Conservation (phyloP, 92 coral and sea anemone genomes). For the Parazoanthus darwini region DNA sequence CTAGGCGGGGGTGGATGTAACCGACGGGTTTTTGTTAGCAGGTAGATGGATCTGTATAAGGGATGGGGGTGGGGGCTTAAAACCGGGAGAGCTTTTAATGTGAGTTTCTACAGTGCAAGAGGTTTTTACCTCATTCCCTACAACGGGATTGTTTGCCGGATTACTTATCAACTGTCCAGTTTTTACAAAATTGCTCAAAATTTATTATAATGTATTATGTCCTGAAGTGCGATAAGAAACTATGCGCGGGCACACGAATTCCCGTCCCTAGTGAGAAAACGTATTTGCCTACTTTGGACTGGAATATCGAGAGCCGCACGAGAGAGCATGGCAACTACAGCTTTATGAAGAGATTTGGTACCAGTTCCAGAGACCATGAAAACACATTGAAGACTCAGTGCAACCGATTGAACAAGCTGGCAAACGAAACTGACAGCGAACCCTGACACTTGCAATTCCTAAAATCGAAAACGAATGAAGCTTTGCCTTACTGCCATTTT, state of each 20-base stretch:
- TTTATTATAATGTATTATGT: neutral
- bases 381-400: neutral
- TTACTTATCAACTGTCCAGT: too few relatives aligned
- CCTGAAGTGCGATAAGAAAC: constrained; percentile 73
- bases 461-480: too few relatives aligned
- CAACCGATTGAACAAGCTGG: neutral
- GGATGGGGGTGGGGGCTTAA: too few relatives aligned
- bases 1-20: too few relatives aligned
- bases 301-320: constrained; percentile 90
- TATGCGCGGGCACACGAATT: constrained; percentile 83
- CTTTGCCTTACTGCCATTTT: too few relatives aligned
- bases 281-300: constrained; percentile 88
- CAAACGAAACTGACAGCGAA: neutral
- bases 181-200: too few relatives aligned
- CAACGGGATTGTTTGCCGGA: too few relatives aligned
- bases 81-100: too few relatives aligned
- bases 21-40: too few relatives aligned
- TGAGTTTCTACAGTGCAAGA: too few relatives aligned
- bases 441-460: neutral
- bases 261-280: constrained; percentile 86
- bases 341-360: neutral
- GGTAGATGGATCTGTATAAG: too few relatives aligned
- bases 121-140: too few relatives aligned
- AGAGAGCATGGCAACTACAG: constrained; percentile 83
- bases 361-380: neutral